Base-by-base conservation (phyloP, 2,113 vertebrate species). In the Apodemus speciosus region DNA sequence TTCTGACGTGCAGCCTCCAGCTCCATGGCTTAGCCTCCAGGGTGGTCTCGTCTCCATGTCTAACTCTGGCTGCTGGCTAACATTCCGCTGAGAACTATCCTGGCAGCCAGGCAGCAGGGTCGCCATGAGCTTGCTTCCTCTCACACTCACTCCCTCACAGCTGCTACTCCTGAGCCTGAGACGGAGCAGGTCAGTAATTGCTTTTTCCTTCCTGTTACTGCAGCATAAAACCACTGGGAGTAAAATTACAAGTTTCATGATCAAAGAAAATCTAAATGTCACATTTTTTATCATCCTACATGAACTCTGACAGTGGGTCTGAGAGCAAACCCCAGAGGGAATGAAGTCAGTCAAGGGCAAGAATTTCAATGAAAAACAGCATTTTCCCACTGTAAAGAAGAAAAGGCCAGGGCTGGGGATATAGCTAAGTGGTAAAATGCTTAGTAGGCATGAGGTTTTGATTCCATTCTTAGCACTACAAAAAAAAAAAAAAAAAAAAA, bases 211-310 rank as follows among this genome's bases (percentile, higher is more conserved):
- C 38, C 60, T 15, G n/a, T 13, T 56, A 43, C 43, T 83, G 83
- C 56, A 18, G 25, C 6, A 51, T 38, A 64, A 92, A 88, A 40
- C 69, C 35, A 77, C 30, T 38, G n/a, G 15, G n/a, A 76, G 85
- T 38, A 85, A 90, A 85, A 94, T 32, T 16, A 56, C 35, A 94
- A 80, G 62, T 85, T 64, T 64, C 64, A 83, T 51, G 16, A 86
- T 0, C 7, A 76, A 86, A 84, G 84, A 7, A 88, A 68, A 69
- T 58, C 58, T 81, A 69, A 81, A 92, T 23, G 27, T 43, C 60
- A 73, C 35, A 73, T 32, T n/a, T 30, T 40, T 60, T 23, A 40
- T 40, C 2, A 25, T 27, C 76, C 53, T 32, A 9, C 1, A 10
- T 30, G 86, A 40, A 86, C 64, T 84, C n/a, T 30, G 14, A 81